These are phyloP conservation scores for Atherinosoma microstoma DNA, from an alignment of 2,797 vertebrate genomes.

Conservation along the genomic window DNA sequence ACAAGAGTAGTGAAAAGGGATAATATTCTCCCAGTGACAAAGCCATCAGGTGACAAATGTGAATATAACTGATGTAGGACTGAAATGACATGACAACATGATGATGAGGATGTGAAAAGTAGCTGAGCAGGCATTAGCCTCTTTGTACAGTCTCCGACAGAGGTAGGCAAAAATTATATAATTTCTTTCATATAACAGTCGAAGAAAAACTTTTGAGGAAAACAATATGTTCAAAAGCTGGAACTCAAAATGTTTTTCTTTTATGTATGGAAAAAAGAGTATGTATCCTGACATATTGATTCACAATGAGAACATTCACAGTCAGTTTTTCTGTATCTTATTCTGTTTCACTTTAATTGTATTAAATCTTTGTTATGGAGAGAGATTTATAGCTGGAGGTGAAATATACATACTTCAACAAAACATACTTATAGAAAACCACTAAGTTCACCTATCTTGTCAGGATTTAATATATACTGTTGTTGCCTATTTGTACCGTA, in stretches of 20 bases:
- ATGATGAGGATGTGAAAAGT: slow-evolving; percentile 54
- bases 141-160: slow-evolving; percentile 17
- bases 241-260: neutral
- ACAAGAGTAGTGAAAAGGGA: slow-evolving; percentile 55
- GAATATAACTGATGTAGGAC: slow-evolving; percentile 45
- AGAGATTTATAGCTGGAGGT: neutral
- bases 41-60: slow-evolving; percentile 65
- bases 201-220: neutral
- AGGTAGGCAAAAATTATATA: slow-evolving; percentile 5
- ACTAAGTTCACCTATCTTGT: neutral
- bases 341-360: neutral
- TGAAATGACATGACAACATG: slow-evolving; percentile 57
- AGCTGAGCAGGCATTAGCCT: slow-evolving; percentile 39
- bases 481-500: neutral
- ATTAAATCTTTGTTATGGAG: neutral
- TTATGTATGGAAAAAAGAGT: neutral
- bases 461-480: neutral
- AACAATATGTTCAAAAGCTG: slow-evolving; percentile 2
- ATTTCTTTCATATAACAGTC: slow-evolving; percentile 2
- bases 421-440: neutral
- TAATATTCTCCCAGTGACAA: slow-evolving; percentile 70
- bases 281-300: neutral
- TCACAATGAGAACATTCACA: neutral
- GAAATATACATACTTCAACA: neutral
- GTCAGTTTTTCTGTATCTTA: neutral